These are phyloP conservation scores for Frieseomelitta varia DNA, from an alignment of 1,140 invertebrate genomes.

Conservation along the genomic window DNA sequence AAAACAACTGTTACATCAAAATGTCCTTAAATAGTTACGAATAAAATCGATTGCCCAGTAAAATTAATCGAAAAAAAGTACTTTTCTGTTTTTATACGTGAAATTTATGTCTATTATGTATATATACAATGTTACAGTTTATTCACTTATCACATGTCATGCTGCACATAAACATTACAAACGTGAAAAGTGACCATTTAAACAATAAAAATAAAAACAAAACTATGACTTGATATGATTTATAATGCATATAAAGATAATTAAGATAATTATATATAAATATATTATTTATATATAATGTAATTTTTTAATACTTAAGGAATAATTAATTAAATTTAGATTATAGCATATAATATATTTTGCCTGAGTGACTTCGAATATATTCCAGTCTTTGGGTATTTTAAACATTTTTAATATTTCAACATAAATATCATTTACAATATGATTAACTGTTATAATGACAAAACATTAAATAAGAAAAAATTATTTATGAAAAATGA, in stretches of 20 bases:
- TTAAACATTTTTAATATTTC: background rate
- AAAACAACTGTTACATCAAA: background rate
- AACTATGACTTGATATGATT: background rate
- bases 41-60: background rate
- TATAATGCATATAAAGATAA: background rate
- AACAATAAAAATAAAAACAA: background rate
- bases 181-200: slow-evolving; percentile 9
- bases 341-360: background rate
- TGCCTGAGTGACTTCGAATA: background rate
- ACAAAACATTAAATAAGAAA: background rate
- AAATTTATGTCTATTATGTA: background rate
- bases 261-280: no score
- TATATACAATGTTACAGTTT: background rate
- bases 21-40: background rate
- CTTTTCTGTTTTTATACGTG: background rate
- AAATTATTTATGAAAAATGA: background rate
- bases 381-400: no score
- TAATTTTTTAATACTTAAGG: background rate
- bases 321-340: slow-evolving; percentile 8
- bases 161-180: slow-evolving; percentile 18
- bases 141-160: background rate
- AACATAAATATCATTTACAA: background rate
- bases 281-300: background rate
- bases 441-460: background rate
- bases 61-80: background rate